These are phyloP conservation scores for Crenichthys baileyi DNA, from an alignment of 2,797 vertebrate species.

Conservation along the genomic window DNA sequence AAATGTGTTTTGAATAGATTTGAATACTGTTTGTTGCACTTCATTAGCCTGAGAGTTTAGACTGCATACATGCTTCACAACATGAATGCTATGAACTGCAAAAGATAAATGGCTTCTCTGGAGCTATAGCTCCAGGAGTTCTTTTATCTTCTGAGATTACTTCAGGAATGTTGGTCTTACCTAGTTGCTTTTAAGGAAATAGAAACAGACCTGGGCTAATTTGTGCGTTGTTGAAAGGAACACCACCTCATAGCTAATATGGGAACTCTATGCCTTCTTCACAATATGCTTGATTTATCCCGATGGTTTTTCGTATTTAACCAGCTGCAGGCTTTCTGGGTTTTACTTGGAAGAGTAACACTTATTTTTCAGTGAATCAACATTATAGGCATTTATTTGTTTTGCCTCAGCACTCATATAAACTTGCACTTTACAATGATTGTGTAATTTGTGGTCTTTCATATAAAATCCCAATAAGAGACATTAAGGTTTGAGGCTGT, in stretches of 20 bases:
- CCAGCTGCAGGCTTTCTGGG: constrained; percentile 43
- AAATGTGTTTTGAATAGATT: constrained; percentile 40
- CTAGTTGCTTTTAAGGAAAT: constrained; percentile 6
- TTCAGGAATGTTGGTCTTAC: constrained; percentile 53
- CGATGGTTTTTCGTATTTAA: constrained; percentile 70
- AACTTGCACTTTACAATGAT: too few relatives aligned
- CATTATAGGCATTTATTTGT: constrained; percentile 27
- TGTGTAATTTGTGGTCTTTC: too few relatives aligned
- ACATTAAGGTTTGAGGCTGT: too few relatives aligned
- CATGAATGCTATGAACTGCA: constrained; percentile 9
- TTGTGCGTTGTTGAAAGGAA: constrained; percentile 35
- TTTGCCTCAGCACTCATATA: background rate
- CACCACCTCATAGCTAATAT: constrained; percentile 38
- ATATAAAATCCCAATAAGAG: too few relatives aligned
- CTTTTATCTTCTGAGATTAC: constrained; percentile 51
- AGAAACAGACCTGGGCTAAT: constrained; percentile 16
- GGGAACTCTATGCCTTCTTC: constrained; percentile 63
- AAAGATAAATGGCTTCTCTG: constrained; percentile 48
- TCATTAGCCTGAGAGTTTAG: constrained; percentile 34
- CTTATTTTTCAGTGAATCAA: constrained; percentile 51
- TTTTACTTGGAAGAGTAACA: constrained; percentile 42
- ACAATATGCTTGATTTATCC: constrained; percentile 61
- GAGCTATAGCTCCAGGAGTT: constrained; percentile 17
- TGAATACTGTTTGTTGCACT: constrained; percentile 36
- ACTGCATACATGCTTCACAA: constrained; percentile 28